phyloP scores from a whole-genome alignment of 2,888 invertebrate genomes.

The Phorcus lineatus region DNA sequence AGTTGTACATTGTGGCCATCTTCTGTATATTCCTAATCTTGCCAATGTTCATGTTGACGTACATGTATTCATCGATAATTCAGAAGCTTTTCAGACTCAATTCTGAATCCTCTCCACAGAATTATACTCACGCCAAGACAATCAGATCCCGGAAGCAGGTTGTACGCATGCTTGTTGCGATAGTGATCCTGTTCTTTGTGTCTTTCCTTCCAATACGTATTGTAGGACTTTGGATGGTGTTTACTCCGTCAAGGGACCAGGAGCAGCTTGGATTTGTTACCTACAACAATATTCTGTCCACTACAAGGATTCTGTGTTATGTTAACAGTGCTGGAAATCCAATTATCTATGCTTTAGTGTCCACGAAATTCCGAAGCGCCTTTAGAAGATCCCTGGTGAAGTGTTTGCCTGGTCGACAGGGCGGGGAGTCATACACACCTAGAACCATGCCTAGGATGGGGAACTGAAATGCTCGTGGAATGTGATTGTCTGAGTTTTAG shows the following conservation, averaged over 20 bases:
- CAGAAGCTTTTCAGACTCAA: slow-evolving; percentile 39
- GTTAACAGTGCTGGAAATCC: slow-evolving; percentile 94
- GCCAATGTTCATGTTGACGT: slow-evolving; percentile 46
- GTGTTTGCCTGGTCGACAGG: not conserved
- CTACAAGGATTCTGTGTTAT: slow-evolving; percentile 87
- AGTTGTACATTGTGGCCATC: slow-evolving; percentile 34
- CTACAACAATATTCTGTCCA: slow-evolving; percentile 88
- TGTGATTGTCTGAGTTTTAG: too few species aligned
- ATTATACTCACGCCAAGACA: slow-evolving; percentile 29
- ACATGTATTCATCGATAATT: slow-evolving; percentile 48
- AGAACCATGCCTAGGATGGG: not conserved
- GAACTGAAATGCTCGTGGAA: too few species aligned
- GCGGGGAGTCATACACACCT: slow-evolving; percentile 4
- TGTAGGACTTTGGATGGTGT: slow-evolving; percentile 90
- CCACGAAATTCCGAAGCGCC: slow-evolving; percentile 88
- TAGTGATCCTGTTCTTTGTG: slow-evolving; percentile 86
- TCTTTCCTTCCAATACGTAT: slow-evolving; percentile 92
- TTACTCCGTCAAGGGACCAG: slow-evolving; percentile 83
- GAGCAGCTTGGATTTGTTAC: slow-evolving; percentile 85
- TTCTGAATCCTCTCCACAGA: slow-evolving; percentile 26
- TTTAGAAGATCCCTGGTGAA: slow-evolving; percentile 34
- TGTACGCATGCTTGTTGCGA: slow-evolving; percentile 57
- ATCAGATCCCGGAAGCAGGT: slow-evolving; percentile 57
- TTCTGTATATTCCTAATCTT: slow-evolving; percentile 48
- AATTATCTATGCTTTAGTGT: slow-evolving; percentile 92